Evolutionary conservation across 2,113 vertebrate genomes (phyloP), one percentile per base, ranked within the genome.

Genomic region (Cyprinus carpio): DNA sequence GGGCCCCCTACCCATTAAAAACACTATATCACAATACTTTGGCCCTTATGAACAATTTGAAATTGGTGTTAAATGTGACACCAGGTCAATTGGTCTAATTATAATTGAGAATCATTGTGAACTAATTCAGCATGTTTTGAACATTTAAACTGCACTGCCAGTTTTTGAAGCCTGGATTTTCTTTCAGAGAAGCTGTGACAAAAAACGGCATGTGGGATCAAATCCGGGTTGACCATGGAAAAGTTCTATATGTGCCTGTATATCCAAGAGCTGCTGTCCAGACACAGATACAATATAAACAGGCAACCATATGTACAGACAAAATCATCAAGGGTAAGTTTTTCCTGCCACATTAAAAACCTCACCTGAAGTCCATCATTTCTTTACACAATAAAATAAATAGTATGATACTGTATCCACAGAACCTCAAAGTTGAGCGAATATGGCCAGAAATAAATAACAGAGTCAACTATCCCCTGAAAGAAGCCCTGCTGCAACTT

Each of bases 221-320:
- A 37, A 34, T 71, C 29, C 67, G 67, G 16, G 67, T 71, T 71
- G 67, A 37, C 67, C 31, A 37, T 37, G 67, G 67, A 71, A 34
- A n/a, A 71, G 67, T 71, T 71, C 8, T 71, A 71, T 18, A 37
- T 71, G 67, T 34, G 31, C 31, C 31, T 83, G 67, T 83, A 83
- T 23, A 83, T 83, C 29, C 62, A 81, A 37, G 65, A 74, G 46
- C 49, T 37, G 81, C 67, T 72, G 81, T 37, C 81, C 51, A 74
- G 81, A 37, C 29, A 83, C 67, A 83, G 65, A 60, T 54, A 83
- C 49, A 74, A 83, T n/a, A n/a, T n/a, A n/a, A n/a, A n/a, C n/a
- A n/a, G n/a, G n/a, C n/a, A n/a, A n/a, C n/a, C n/a, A n/a, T n/a
- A n/a, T n/a, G n/a, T n/a, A n/a, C n/a, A n/a, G n/a, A n/a, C n/a